Conservation (phyloP, 92 coral and sea anemone species). For the Meandrina meandrites region DNA sequence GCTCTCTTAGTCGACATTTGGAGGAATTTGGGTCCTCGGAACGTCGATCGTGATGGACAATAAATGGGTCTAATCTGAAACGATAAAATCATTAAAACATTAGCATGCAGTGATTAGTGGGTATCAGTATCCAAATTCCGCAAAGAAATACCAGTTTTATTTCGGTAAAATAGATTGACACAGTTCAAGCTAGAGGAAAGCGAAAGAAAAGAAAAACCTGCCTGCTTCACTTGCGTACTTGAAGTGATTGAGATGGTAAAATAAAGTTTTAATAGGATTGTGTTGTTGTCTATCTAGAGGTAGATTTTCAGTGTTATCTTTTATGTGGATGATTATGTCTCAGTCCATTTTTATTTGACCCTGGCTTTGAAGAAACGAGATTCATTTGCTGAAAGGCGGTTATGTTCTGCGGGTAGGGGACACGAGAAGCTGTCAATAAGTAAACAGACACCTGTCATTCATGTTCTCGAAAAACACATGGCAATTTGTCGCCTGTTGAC, state of each 20-base stretch:
- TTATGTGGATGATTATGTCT: neutral
- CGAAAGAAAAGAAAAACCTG: too few species aligned
- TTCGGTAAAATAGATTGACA: neutral
- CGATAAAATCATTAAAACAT: neutral
- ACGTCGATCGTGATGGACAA: neutral
- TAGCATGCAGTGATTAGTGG: neutral
- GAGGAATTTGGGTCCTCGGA: neutral
- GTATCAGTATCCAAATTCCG: neutral
- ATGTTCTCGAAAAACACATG: neutral
- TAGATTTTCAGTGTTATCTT: neutral
- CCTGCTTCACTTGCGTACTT: too few species aligned
- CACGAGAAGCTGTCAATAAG: neutral
- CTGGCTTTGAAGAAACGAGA: neutral
- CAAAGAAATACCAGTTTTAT: neutral
- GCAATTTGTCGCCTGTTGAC: neutral
- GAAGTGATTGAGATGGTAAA: neutral
- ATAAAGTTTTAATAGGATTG: neutral
- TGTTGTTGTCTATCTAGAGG: neutral
- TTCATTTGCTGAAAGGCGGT: neutral
- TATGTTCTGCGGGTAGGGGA: neutral
- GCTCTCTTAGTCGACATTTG: neutral
- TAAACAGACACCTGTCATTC: slow-evolving; percentile 7
- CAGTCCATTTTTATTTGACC: neutral
- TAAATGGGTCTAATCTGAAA: neutral
- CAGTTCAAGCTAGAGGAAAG: neutral